Percentiles rank a stretch among this genome's conserved stretches.
These are phyloP conservation scores for Drosophila obscura DNA, from an alignment of 1,140 invertebrate species.

Conservation along the genomic window DNA sequence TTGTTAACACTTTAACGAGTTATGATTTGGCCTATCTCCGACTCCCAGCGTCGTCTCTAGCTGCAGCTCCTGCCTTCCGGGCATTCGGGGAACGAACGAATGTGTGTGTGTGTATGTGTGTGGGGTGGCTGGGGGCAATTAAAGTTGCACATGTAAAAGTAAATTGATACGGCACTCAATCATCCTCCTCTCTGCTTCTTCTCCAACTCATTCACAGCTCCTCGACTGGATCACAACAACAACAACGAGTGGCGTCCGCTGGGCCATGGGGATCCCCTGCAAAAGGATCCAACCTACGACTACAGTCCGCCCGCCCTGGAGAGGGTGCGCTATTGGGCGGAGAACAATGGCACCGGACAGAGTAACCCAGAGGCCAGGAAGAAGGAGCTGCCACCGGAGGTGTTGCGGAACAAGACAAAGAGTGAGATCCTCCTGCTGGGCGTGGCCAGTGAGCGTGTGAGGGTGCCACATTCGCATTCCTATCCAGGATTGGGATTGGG, in stretches of 20 bases:
- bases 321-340: conserved; percentile 90
- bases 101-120: too few species aligned
- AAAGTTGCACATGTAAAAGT: conserved; percentile 63
- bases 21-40: conserved; percentile 54
- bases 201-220: conserved; percentile 35
- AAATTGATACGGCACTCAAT: conserved; percentile 65
- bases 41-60: conserved; percentile 1
- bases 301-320: conserved; percentile 91
- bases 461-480: conserved; percentile 36
- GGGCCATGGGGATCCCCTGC: conserved; percentile 90
- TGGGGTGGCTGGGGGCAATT: conserved; percentile 45
- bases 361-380: conserved; percentile 77
- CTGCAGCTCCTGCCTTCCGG: conserved; percentile 28
- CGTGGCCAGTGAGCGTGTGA: conserved; percentile 85
- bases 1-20: conserved; percentile 83
- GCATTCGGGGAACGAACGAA: conserved; percentile 10
- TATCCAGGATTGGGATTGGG: conserved; percentile 13
- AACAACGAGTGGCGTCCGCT: conserved; percentile 90
- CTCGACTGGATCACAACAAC: conserved; percentile 75
- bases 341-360: conserved; percentile 84
- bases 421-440: conserved; percentile 89
- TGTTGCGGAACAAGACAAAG: conserved; percentile 84
- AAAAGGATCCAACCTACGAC: conserved; percentile 92
- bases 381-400: conserved; percentile 54
- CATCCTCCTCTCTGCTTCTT: conserved; percentile 23